phyloP scores from a whole-genome alignment of 2,888 invertebrate species.

The Tetramorium bicarinatum region DNA sequence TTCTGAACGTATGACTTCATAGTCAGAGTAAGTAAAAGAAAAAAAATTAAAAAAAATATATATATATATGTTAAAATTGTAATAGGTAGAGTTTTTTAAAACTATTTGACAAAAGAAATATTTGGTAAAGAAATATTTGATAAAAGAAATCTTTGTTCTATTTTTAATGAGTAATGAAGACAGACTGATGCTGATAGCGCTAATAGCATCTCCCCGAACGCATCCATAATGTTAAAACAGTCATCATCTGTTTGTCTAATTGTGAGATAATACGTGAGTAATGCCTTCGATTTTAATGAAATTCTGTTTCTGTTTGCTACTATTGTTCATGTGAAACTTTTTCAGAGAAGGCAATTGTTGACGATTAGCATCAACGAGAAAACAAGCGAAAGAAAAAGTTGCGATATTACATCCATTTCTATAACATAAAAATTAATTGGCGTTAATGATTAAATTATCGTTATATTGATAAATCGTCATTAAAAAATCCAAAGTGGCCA shows the following conservation, averaged over 20 bases:
- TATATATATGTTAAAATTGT: not conserved
- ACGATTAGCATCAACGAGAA: not conserved
- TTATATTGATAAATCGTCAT: constrained; percentile 42
- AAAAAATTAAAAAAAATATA: too few relatives aligned
- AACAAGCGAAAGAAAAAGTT: constrained; percentile 4
- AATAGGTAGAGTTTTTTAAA: not conserved
- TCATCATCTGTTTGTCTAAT: not conserved
- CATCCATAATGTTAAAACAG: not conserved
- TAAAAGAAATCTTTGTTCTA: too few relatives aligned
- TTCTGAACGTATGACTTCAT: not conserved
- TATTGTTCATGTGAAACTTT: not conserved
- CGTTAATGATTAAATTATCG: constrained; percentile 33
- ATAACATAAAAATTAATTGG: constrained; percentile 13
- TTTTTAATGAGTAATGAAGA: too few relatives aligned
- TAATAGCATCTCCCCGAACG: too few relatives aligned
- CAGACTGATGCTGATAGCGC: too few relatives aligned
- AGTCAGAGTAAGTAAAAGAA: not conserved
- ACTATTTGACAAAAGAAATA: not conserved
- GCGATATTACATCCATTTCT: constrained; percentile 21
- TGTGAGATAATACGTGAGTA: not conserved
- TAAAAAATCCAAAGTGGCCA: constrained; percentile 61
- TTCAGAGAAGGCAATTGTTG: not conserved
- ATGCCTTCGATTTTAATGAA: not conserved
- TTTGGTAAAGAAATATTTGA: too few relatives aligned
- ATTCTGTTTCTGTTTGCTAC: not conserved